phyloP scores from a whole-genome alignment of 2,888 invertebrate genomes.

The Linnaemya vulpina region DNA sequence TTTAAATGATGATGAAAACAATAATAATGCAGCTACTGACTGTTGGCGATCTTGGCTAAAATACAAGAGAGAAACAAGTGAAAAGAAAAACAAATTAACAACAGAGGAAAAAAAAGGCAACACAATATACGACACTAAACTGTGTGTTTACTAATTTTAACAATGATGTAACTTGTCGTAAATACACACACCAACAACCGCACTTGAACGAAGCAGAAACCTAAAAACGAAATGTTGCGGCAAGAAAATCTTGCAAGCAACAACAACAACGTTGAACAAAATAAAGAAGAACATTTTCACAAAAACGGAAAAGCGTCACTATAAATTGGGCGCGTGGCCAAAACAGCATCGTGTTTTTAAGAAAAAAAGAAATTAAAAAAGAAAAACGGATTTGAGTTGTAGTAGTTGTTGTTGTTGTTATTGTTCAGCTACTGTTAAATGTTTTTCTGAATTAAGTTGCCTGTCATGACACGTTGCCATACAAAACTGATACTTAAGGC shows the following conservation, averaged over 20 bases:
- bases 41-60: conserved; percentile 64
- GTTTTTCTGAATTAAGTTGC: conserved; percentile 79
- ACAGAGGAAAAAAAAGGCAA: conserved; percentile 18
- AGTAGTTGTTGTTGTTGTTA: conserved; percentile 39
- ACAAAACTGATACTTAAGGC: conserved; percentile 71
- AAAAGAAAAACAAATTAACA: conserved; percentile 18
- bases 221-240: conserved; percentile 52
- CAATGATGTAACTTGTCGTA: conserved; percentile 81
- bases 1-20: conserved; percentile 31
- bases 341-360: conserved; percentile 70
- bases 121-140: conserved; percentile 67
- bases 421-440: conserved; percentile 75
- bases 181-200: conserved; percentile 48
- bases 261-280: conserved; percentile 44
- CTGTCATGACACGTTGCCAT: conserved; percentile 70
- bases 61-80: conserved; percentile 29
- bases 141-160: conserved; percentile 79
- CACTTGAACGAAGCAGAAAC: conserved; percentile 40
- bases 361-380: conserved; percentile 23
- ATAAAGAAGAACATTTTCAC: conserved; percentile 60
- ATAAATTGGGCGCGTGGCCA: conserved; percentile 78
- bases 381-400: conserved; percentile 33
- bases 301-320: conserved; percentile 71
- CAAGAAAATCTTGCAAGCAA: conserved; percentile 48
- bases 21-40: conserved; percentile 41